phyloP scores from a whole-genome alignment of 2,888 invertebrate species.

The Drosophila mercatorum region DNA sequence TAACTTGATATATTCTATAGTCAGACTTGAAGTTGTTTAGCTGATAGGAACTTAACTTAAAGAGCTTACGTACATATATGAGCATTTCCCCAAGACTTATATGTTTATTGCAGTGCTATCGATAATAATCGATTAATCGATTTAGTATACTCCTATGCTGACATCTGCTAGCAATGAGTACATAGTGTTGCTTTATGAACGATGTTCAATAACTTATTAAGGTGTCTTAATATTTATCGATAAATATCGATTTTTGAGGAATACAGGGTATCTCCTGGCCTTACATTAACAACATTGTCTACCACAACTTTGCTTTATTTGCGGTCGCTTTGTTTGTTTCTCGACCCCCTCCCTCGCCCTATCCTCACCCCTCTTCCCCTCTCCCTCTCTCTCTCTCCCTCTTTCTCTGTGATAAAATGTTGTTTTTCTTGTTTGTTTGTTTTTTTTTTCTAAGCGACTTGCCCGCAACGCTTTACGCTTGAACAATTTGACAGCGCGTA shows the following conservation, averaged over 20 bases:
- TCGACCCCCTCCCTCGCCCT: neutral
- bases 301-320: constrained; percentile 54
- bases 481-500: constrained; percentile 78
- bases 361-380: neutral
- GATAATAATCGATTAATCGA: no score
- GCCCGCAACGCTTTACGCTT: constrained; percentile 66
- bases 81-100: no score
- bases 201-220: neutral
- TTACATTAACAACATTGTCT: no score
- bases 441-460: constrained; percentile 19
- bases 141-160: no score
- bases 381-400: neutral
- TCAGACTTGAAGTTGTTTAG: neutral
- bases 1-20: neutral
- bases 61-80: no score
- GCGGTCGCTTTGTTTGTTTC: constrained; percentile 53
- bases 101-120: no score
- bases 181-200: neutral
- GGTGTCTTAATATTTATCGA: neutral
- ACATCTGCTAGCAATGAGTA: no score
- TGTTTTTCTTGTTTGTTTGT: constrained; percentile 31
- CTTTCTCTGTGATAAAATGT: constrained; percentile 27
- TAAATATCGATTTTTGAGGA: neutral
- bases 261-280: neutral
- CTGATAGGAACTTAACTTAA: no score